These are phyloP conservation scores for Onychomys torridus DNA, from an alignment of 2,797 vertebrate species.

Conservation along the genomic window DNA sequence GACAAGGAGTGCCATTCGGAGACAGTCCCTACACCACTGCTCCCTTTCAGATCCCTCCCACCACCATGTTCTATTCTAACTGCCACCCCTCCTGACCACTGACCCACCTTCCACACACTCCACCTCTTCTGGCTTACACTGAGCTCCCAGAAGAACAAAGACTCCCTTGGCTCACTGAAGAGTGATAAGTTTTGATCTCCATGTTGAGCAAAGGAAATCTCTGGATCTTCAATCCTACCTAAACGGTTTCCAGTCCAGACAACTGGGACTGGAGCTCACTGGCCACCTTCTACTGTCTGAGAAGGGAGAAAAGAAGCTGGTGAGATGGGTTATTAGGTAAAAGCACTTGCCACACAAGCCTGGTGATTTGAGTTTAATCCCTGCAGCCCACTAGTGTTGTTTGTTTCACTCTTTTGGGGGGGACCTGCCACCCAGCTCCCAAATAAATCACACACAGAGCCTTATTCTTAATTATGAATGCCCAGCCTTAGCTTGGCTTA, in stretches of 20 bases:
- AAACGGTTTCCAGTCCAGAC: neutral
- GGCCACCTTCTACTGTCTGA: neutral
- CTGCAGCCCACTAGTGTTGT: no score
- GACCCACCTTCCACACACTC: neutral
- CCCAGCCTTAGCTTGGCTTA: no score
- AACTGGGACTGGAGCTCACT: neutral
- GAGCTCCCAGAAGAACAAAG: neutral
- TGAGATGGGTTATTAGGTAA: neutral
- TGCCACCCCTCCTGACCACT: neutral
- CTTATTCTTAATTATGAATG: no score
- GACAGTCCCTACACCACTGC: no score
- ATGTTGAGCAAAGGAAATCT: neutral
- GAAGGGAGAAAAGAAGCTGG: neutral
- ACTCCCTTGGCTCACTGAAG: neutral
- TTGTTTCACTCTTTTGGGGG: no score
- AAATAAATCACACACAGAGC: no score
- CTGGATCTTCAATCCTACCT: neutral
- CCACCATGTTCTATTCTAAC: neutral
- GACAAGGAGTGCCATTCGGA: neutral
- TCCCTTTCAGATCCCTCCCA: neutral
- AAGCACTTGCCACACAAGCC: neutral
- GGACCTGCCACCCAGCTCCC: no score
- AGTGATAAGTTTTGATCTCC: neutral
- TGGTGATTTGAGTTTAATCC: neutral
- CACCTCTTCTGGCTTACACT: neutral